Base-by-base conservation (phyloP, 1,140 invertebrate genomes). In the Eueides isabella region DNA sequence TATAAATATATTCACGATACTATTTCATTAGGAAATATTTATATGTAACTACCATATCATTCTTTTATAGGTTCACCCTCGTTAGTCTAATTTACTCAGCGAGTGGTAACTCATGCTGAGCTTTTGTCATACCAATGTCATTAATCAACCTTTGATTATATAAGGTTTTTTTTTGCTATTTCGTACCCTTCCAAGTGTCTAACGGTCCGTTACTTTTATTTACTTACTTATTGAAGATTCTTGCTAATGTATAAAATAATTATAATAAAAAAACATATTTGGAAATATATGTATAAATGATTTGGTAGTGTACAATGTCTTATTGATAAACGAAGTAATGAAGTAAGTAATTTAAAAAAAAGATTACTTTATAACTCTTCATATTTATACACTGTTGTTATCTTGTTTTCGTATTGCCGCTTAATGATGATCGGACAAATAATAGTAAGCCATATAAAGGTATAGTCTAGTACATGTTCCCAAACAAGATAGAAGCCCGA, bases 101-200 rank as follows among this genome's bases (percentile, higher is more conserved):
- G 73, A 83, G 89, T 77, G 74, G 70, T 78, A 76, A 69, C 55
- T 81, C 90, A 78, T 80, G 90, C 90, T 91, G 90, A 5, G 88
- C 84, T 74, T 83, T 92, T 90, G 86, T 90, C 86, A 86, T 83
- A 82, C 66, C 72, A 62, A 74, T 75, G 41, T 82, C 89, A 92
- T 92, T 88, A 92, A 92, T 92, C 90, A 89, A 83, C 71, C 71
- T 80, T 83, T 83, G 84, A 87, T 87, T 81, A 86, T 75, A 65
- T 38, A 71, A n/a, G n/a, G n/a, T 16, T 44, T 72, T 76, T 80
- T 81, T 76, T 82, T 80, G 82, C 64, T 72, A 82, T 80, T 83
- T 74, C 78, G 76, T 82, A 79, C 82, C 75, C 69, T 77, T 62
- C 72, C 69, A 70, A 74, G 71, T 70, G 74, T 64, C 66, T 75